Conservation (phyloP, 2,797 vertebrate species). For the Cryptoprocta ferox region DNA sequence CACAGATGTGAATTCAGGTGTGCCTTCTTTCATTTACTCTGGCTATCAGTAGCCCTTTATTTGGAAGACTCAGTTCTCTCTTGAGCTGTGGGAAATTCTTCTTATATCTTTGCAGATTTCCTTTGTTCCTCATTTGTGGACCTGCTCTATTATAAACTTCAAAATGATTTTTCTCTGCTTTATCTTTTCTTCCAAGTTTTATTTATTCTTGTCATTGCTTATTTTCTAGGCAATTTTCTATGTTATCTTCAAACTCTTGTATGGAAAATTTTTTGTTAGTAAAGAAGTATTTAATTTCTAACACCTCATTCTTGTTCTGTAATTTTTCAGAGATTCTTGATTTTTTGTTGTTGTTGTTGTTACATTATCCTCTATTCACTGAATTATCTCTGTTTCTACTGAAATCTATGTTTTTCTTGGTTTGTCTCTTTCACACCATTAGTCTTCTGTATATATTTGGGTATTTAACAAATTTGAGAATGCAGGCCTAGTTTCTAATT, state of each 20-base stretch:
- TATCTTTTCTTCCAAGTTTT: not conserved
- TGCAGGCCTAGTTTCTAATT: not conserved
- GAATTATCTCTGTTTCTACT: not conserved
- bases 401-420: not conserved
- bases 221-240: slow-evolving; percentile 24
- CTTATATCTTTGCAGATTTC: not conserved
- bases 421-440: not conserved
- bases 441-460: not conserved
- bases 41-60: not conserved
- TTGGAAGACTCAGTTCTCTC: not conserved
- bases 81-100: not conserved
- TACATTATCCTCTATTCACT: not conserved
- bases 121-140: slow-evolving; percentile 24
- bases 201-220: not conserved
- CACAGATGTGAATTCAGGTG: not conserved
- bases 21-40: not conserved
- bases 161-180: not conserved
- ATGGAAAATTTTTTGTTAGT: not conserved
- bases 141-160: not conserved
- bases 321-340: not conserved
- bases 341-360: not conserved
- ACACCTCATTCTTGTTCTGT: not conserved
- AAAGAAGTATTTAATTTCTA: not conserved
- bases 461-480: not conserved
- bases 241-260: not conserved